Base-by-base conservation (phyloP, 2,113 vertebrate species). In the Channa argus region DNA sequence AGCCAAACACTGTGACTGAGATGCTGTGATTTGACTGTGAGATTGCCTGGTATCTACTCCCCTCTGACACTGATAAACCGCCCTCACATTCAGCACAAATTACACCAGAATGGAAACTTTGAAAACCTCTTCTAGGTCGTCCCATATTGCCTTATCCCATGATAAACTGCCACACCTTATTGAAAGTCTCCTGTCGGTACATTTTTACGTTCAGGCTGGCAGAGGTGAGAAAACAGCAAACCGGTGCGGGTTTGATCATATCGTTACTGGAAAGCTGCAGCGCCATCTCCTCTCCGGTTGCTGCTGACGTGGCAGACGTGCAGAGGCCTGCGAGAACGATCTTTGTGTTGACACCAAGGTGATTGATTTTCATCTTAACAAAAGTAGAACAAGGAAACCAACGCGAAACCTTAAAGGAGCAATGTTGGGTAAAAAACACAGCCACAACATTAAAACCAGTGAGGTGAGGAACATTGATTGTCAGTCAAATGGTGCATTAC, bases 21-120 rank as follows among this genome's bases (percentile, higher is more conserved):
- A 71, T 9, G 41, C 61, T 60, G 68, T 41, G 58, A 72, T 38
- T 38, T 5, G 37, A 82, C 68, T 59, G 51, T 51, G 68, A 53
- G 59, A 39, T 36, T 3, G 4, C 10, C 36, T 62, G 14, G 46
- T 76, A 50, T 80, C 76, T 63, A 66, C 55, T 47, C 36, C 45
- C 47, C 43, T 5, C 55, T 63, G 78, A 85, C 82, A 77, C 82
- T 85, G 86, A 85, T 53, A 38, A 82, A 87, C 83, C 53, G 43
- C 53, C 53, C 36, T 61, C 65, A 49, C 72, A 11, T 33, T 59
- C 46, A 11, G 37, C 36, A 45, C 5, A 60, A 59, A 82, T 49
- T 1, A 24, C 44, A 71, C 38, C 4, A 56, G 53, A n/a, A 71
- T 66, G 54, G 54, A 71, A 79, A 54, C 45, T 5, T 24, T 52